A percentile compares a stretch with the other conserved stretches of the same genome.
These are phyloP conservation scores for Parus major DNA, from an alignment of 2,113 vertebrate genomes.

Conservation along the genomic window DNA sequence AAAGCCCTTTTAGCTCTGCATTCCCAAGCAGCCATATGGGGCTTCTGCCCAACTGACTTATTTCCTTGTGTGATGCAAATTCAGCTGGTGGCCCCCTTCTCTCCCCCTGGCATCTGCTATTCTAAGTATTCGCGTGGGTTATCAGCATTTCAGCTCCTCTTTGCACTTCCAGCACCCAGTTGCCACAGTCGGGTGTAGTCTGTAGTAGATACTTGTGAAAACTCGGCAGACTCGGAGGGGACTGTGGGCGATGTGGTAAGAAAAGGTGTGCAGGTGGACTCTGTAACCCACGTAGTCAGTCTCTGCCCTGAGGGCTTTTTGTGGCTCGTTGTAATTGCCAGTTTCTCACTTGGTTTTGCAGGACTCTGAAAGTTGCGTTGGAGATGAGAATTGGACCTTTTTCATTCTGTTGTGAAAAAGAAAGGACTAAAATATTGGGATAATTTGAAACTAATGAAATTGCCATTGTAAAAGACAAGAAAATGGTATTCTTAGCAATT, in stretches of 20 bases:
- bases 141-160: slow-evolving; percentile 27
- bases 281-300: not conserved
- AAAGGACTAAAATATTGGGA: not conserved
- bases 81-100: slow-evolving; percentile 19
- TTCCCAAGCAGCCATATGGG: slow-evolving; percentile 13
- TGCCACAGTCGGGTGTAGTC: not conserved
- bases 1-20: slow-evolving; percentile 4
- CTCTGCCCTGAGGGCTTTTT: not conserved
- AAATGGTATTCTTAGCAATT: slow-evolving; percentile 9
- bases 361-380: not conserved
- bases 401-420: not conserved
- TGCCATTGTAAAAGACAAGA: not conserved
- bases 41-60: not conserved
- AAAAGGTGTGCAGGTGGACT: not conserved
- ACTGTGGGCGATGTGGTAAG: not conserved
- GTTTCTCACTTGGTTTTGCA: not conserved
- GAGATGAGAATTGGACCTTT: not conserved
- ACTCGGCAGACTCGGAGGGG: not conserved
- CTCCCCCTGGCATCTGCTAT: slow-evolving; percentile 15
- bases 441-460: not conserved
- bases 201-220: not conserved
- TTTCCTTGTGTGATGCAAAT: not conserved
- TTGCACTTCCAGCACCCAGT: not conserved
- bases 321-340: not conserved
- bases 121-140: not conserved